phyloP scores from a whole-genome alignment of 2,888 invertebrate species.

The Tuberolachnus salignus region DNA sequence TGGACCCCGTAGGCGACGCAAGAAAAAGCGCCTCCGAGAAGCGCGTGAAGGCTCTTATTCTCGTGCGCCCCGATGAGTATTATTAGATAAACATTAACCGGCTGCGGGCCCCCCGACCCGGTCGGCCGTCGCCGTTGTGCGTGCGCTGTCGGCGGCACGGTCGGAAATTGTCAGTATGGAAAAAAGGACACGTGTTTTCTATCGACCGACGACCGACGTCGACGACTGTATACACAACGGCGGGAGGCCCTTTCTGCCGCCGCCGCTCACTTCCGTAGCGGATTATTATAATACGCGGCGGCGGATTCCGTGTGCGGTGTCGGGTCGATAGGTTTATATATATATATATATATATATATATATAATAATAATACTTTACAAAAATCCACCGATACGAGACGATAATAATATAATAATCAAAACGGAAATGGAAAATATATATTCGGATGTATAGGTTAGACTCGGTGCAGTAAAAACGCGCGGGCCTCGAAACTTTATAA shows the following conservation, averaged over 20 bases:
- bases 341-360: no score
- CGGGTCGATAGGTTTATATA: constrained; percentile 38
- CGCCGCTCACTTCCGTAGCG: not conserved
- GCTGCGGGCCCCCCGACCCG: constrained; percentile 25
- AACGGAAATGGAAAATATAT: no score
- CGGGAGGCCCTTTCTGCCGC: not conserved
- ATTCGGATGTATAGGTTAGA: no score
- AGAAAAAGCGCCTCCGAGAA: constrained; percentile 26
- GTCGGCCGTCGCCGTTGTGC: not conserved
- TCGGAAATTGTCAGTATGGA: constrained; percentile 53
- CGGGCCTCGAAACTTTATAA: no score
- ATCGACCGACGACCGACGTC: constrained; percentile 47
- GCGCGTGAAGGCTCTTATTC: constrained; percentile 25
- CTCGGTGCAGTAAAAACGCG: no score
- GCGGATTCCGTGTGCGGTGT: not conserved
- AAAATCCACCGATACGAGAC: no score
- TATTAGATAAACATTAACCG: constrained; percentile 57
- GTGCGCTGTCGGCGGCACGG: constrained; percentile 32
- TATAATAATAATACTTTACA: no score
- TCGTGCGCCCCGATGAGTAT: constrained; percentile 26
- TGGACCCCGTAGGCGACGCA: constrained; percentile 13
- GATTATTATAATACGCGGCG: constrained; percentile 24
- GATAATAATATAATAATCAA: no score
- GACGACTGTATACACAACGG: constrained; percentile 28
- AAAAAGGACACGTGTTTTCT: constrained; percentile 57